phyloP scores from a whole-genome alignment of 2,888 invertebrate genomes.

The Sesamia inferens region DNA sequence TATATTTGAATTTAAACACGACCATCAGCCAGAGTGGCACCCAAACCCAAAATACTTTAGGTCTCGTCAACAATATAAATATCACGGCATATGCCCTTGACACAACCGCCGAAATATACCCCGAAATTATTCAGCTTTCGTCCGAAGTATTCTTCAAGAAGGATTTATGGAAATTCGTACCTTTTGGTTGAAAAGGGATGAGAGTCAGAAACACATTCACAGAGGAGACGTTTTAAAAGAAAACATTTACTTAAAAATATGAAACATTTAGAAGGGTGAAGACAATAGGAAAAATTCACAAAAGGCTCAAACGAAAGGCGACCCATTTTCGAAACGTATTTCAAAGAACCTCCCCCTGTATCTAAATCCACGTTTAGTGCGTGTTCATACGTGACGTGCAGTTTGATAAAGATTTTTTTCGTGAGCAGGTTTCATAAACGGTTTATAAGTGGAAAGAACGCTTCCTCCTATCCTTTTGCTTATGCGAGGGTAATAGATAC shows the following conservation, averaged over 20 bases:
- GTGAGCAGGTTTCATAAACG: slow-evolving; percentile 22
- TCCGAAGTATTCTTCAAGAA: slow-evolving; percentile 37
- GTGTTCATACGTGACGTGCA: slow-evolving; percentile 43
- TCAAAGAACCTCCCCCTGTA: slow-evolving; percentile 60
- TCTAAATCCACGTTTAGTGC: slow-evolving; percentile 56
- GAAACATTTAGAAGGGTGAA: slow-evolving; percentile 54
- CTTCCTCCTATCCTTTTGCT: neutral
- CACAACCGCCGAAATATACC: slow-evolving; percentile 16
- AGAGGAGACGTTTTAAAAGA: slow-evolving; percentile 35
- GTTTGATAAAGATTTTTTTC: slow-evolving; percentile 38
- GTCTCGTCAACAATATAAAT: slow-evolving; percentile 42
- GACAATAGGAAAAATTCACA: slow-evolving; percentile 59
- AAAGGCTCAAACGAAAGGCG: slow-evolving; percentile 63
- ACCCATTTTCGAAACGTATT: slow-evolving; percentile 64
- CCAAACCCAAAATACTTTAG: slow-evolving; percentile 37
- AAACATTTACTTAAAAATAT: slow-evolving; percentile 62
- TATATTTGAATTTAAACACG: slow-evolving; percentile 27
- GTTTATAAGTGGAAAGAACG: neutral
- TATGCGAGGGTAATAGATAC: neutral
- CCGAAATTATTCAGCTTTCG: slow-evolving; percentile 37
- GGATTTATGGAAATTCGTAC: slow-evolving; percentile 52
- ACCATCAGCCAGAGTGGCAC: slow-evolving; percentile 30
- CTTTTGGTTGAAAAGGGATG: slow-evolving; percentile 36
- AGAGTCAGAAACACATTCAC: slow-evolving; percentile 38
- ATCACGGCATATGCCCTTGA: slow-evolving; percentile 34